phyloP scores from a whole-genome alignment of 2,797 vertebrate species.

The Arrhamphus sclerolepis region DNA sequence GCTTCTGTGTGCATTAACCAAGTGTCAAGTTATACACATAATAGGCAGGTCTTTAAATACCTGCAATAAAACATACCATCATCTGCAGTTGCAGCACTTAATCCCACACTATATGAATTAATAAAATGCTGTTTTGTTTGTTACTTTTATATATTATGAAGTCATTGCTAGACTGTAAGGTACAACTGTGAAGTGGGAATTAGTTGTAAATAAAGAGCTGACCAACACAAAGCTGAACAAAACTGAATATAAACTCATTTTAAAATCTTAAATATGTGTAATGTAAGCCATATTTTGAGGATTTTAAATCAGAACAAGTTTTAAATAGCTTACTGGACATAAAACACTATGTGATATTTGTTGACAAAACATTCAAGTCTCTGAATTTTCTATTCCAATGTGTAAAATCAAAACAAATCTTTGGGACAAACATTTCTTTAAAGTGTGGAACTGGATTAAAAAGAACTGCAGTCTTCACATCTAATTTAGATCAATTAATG shows the following conservation, averaged over 20 bases:
- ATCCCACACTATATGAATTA: slow-evolving; percentile 24
- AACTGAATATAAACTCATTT: neutral
- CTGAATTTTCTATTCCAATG: neutral
- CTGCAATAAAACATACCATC: slow-evolving; percentile 27
- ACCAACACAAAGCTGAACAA: neutral
- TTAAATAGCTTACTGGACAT: neutral
- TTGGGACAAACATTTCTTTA: neutral
- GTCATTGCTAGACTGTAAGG: slow-evolving; percentile 7
- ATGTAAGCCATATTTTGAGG: too few relatives aligned
- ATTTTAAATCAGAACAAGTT: too few relatives aligned
- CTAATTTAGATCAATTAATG: too few relatives aligned
- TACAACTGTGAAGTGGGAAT: slow-evolving; percentile 1
- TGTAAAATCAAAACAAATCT: neutral
- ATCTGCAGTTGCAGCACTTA: slow-evolving; percentile 26
- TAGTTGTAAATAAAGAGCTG: neutral
- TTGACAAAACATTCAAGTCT: neutral
- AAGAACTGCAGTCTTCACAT: too few relatives aligned
- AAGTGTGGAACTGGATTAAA: neutral
- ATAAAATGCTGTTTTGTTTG: slow-evolving; percentile 9
- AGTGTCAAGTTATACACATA: slow-evolving; percentile 42
- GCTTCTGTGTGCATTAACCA: slow-evolving; percentile 73
- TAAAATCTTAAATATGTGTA: too few relatives aligned
- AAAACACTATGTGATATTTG: neutral
- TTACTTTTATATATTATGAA: neutral
- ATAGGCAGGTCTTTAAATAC: slow-evolving; percentile 41